These are phyloP conservation scores for Mustela nigripes DNA, from an alignment of 2,113 vertebrate species.

Conservation along the genomic window DNA sequence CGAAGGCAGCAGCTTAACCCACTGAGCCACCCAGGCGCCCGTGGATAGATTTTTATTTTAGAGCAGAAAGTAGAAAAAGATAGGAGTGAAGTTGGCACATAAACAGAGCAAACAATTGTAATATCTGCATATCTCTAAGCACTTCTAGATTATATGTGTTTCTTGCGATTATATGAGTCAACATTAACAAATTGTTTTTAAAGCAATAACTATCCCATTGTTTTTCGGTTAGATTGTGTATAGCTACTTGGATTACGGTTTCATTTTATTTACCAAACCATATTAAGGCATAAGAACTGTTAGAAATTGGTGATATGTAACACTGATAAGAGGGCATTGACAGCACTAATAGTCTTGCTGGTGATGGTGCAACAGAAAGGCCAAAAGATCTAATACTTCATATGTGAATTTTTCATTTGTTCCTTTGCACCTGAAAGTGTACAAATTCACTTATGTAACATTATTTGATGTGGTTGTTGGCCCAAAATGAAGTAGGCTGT, in stretches of 20 bases:
- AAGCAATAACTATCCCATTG: not conserved
- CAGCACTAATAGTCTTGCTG: conserved; percentile 1
- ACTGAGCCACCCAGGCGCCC: too few species aligned
- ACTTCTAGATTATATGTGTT: not conserved
- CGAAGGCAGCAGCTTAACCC: too few species aligned
- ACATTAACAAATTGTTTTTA: conserved; percentile 44
- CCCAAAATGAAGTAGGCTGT: conserved; percentile 20
- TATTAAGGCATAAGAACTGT: not conserved
- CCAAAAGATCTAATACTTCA: not conserved
- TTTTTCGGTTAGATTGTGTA: not conserved
- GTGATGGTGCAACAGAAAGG: not conserved
- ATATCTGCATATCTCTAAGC: not conserved
- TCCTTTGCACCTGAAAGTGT: conserved; percentile 17
- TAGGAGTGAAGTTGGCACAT: not conserved
- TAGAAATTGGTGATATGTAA: conserved; percentile 3
- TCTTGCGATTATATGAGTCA: conserved; percentile 54
- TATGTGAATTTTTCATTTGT: conserved; percentile 25
- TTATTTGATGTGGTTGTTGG: conserved; percentile 12
- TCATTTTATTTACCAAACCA: not conserved
- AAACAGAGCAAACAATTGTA: not conserved
- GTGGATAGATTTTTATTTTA: conserved; percentile 50
- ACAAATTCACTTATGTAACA: conserved; percentile 6
- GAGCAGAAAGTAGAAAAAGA: conserved; percentile 8
- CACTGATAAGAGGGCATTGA: not conserved
- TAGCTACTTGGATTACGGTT: not conserved